Evolutionary conservation across 2,797 vertebrate genomes (phyloP).

Genomic region (Eremophila alpestris): DNA sequence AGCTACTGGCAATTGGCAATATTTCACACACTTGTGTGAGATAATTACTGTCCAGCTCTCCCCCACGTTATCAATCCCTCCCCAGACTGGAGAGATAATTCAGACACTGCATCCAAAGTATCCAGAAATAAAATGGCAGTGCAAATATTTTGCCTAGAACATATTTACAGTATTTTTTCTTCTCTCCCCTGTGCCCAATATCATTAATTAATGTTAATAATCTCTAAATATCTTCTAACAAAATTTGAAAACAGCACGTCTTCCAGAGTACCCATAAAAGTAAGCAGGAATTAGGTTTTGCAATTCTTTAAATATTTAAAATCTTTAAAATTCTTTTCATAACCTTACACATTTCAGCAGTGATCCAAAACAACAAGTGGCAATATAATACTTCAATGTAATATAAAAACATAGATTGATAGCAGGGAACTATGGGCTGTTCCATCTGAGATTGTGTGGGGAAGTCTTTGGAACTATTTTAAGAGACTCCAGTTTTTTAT

Average conservation of each 20-base stretch:
- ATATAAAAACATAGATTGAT: constrained; percentile 66
- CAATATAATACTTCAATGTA: constrained; percentile 51
- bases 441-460: constrained; percentile 38
- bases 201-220: neutral
- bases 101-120: neutral
- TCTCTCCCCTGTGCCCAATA: neutral
- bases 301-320: constrained; percentile 33
- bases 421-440: constrained; percentile 47
- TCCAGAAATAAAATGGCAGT: neutral
- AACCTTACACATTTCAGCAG: constrained; percentile 48
- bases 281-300: constrained; percentile 39
- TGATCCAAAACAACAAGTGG: constrained; percentile 6
- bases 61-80: neutral
- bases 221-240: neutral
- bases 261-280: constrained; percentile 21
- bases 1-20: neutral
- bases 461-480: constrained; percentile 62
- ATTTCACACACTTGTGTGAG: neutral
- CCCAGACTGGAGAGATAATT: neutral
- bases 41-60: neutral
- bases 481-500: constrained; percentile 66
- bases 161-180: neutral
- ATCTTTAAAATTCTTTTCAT: constrained; percentile 62
- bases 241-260: constrained; percentile 20
- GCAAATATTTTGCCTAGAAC: neutral